Percentiles rank a stretch among this genome's conserved stretches.
phyloP scores from a whole-genome alignment of 2,888 invertebrate genomes.

The Bugulina stolonifera region DNA sequence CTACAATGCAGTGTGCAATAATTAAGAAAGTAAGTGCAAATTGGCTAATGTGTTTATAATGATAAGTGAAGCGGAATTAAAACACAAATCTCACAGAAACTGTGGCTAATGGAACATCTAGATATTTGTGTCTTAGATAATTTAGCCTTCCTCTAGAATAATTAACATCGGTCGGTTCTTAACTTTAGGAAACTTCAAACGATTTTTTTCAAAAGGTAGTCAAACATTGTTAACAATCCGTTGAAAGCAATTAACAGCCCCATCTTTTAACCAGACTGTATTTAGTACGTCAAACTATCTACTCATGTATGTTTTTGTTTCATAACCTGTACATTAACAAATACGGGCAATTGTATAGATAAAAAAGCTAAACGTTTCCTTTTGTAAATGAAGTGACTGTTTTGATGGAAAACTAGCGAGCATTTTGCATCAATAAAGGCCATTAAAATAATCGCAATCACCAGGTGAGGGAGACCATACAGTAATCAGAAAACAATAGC shows the following conservation, averaged over 20 bases:
- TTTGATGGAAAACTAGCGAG: background rate
- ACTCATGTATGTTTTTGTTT: constrained; percentile 6
- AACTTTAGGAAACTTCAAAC: background rate
- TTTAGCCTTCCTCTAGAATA: background rate
- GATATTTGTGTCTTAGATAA: background rate
- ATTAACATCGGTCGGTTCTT: background rate
- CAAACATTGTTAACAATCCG: background rate
- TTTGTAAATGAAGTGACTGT: background rate
- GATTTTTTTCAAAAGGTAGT: background rate
- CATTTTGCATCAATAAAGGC: background rate
- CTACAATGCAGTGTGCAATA: too few relatives aligned
- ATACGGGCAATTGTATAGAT: background rate
- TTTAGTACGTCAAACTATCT: background rate
- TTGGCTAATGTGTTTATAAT: background rate
- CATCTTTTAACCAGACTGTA: background rate
- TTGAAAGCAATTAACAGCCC: background rate
- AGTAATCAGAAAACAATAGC: background rate
- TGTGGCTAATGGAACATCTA: background rate
- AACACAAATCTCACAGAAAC: background rate
- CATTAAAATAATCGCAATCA: background rate
- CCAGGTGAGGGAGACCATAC: background rate
- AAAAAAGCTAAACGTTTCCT: constrained; percentile 10
- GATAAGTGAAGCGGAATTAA: background rate
- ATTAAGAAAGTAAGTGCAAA: background rate
- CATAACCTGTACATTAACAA: constrained; percentile 20